Conservation (phyloP, 2,797 vertebrate species). For the Enteromius afrohamiltoni region DNA sequence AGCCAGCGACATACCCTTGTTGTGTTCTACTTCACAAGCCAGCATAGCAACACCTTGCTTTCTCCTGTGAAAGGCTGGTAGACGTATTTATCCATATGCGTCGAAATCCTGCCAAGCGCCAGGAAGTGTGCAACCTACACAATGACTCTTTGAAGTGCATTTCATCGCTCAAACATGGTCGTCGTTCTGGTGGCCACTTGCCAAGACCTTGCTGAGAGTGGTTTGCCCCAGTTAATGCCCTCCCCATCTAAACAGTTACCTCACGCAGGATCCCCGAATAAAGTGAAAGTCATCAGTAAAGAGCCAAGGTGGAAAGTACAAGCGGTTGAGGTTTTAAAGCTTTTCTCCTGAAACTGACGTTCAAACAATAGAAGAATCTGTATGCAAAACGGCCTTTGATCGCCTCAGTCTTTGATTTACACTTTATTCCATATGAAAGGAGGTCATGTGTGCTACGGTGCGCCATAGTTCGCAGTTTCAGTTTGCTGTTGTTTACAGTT, state of each 20-base stretch:
- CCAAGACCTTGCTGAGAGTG: slow-evolving; percentile 80
- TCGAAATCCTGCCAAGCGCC: slow-evolving; percentile 71
- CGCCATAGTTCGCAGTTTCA: neutral
- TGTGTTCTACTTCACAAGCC: slow-evolving; percentile 7
- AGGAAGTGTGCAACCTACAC: slow-evolving; percentile 75
- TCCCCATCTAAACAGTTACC: slow-evolving; percentile 64
- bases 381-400: slow-evolving; percentile 62
- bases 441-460: slow-evolving; percentile 10
- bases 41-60: slow-evolving; percentile 18
- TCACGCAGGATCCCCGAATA: slow-evolving; percentile 69
- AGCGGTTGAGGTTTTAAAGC: slow-evolving; percentile 63
- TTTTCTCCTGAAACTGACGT: slow-evolving; percentile 63
- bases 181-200: slow-evolving; percentile 76
- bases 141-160: slow-evolving; percentile 72
- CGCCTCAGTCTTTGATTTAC: slow-evolving; percentile 42
- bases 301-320: slow-evolving; percentile 67
- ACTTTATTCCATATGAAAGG: slow-evolving; percentile 29
- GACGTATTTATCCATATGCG: slow-evolving; percentile 56
- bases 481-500: slow-evolving; percentile 9
- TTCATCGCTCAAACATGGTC: slow-evolving; percentile 70
- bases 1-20: neutral
- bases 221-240: slow-evolving; percentile 73
- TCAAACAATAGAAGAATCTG: slow-evolving; percentile 62
- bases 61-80: slow-evolving; percentile 29
- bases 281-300: slow-evolving; percentile 76